A percentile compares a stretch with the other conserved stretches of the same genome.
Conservation (phyloP, 1,140 invertebrate species). For the Drosophila setifemur region DNA sequence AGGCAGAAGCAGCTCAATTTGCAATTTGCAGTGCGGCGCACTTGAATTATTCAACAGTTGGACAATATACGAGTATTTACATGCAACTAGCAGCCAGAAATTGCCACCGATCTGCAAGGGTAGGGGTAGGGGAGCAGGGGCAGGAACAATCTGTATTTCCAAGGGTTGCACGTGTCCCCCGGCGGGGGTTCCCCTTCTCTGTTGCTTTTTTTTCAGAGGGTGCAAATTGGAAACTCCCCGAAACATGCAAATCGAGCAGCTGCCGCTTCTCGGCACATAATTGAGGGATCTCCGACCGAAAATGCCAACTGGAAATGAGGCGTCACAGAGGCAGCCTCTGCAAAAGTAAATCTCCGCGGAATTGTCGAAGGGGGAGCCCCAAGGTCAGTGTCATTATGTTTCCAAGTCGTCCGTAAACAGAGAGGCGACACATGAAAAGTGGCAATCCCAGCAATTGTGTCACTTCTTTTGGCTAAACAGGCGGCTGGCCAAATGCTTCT, state of each 20-base stretch:
- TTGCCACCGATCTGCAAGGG: conserved; percentile 3
- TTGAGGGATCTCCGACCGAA: conserved; percentile 49
- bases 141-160: too few species aligned
- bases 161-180: conserved; percentile 27
- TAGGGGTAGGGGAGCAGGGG: not conserved
- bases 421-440: conserved; percentile 62
- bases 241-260: conserved; percentile 10
- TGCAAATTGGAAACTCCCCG: conserved; percentile 25
- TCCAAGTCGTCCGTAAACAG: conserved; percentile 9
- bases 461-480: conserved; percentile 65
- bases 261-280: conserved; percentile 52
- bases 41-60: conserved; percentile 56
- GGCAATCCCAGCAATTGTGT: conserved; percentile 67
- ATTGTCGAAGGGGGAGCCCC: conserved; percentile 27
- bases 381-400: conserved; percentile 61
- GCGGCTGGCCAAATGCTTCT: conserved; percentile 55
- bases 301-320: conserved; percentile 78
- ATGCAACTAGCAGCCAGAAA: conserved; percentile 24
- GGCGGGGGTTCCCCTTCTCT: conserved; percentile 12
- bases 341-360: conserved; percentile 29
- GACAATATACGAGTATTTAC: conserved; percentile 34
- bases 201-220: not conserved
- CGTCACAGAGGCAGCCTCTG: conserved; percentile 45
- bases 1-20: conserved; percentile 44
- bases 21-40: conserved; percentile 44